phyloP scores from a whole-genome alignment of 2,113 vertebrate species.

The Peromyscus maniculatus region DNA sequence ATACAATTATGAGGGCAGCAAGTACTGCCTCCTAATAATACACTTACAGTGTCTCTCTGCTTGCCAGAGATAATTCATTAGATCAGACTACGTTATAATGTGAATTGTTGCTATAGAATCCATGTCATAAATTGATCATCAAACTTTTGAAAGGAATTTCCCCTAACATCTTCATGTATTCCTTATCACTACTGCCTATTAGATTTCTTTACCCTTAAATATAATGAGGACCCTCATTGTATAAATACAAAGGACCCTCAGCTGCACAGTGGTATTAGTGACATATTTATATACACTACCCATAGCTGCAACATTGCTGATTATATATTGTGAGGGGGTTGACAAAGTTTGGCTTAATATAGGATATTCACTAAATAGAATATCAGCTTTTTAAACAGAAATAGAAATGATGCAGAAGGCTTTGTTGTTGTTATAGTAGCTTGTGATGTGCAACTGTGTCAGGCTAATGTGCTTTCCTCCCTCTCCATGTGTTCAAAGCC shows the following conservation, averaged over 20 bases:
- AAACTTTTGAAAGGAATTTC: background rate
- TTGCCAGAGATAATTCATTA: conserved; percentile 12
- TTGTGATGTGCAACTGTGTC: background rate
- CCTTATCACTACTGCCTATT: conserved; percentile 17
- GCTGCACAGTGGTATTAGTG: background rate
- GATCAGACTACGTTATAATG: conserved; percentile 33
- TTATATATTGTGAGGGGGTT: background rate
- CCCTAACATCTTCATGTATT: conserved; percentile 32
- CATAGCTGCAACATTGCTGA: background rate
- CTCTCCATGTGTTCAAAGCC: background rate
- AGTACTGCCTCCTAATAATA: conserved; percentile 2
- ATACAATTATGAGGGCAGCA: background rate
- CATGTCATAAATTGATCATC: conserved; percentile 39
- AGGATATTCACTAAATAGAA: background rate
- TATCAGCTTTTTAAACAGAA: background rate
- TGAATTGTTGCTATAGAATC: conserved; percentile 11
- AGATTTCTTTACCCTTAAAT: conserved; percentile 15
- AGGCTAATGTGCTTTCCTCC: background rate
- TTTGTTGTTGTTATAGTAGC: background rate
- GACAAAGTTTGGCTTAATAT: background rate
- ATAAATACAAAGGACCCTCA: background rate
- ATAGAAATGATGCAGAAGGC: background rate
- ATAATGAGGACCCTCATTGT: background rate
- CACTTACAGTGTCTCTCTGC: background rate
- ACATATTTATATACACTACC: background rate